Base-by-base conservation (phyloP, 1,140 invertebrate species). In the Diorhabda sublineata region DNA sequence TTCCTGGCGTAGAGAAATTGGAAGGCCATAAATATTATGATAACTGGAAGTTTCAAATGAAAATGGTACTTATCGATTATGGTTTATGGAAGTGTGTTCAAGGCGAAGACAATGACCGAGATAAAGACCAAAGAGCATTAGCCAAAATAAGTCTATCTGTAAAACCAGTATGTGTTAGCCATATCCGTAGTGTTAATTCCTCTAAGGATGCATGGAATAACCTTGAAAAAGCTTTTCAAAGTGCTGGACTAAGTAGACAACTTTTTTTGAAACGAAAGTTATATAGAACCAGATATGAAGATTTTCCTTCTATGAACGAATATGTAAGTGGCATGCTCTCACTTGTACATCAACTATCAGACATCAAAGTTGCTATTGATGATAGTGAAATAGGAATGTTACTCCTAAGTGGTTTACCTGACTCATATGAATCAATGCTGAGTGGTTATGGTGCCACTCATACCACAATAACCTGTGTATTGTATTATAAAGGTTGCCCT, bases 11-110 rank as follows among this genome's bases (percentile, higher is more conserved):
- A 56, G 52, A 56, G 52, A 56, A 56, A 56, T 56, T 56, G 6
- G 52, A 56, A 56, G 52, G 52, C 6, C 52, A 56, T n/a, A 56
- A 56, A 56, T 2, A 56, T 56, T 56, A 56, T 56, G 52, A 56
- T 56, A 56, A 56, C 52, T 56, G 52, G 52, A 56, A 56, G 52
- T 56, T 56, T 56, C 52, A 56, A n/a, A 56, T 56, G 52, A 7
- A n/a, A 26, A 26, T 26, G 26, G 26, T 26, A 26, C 26, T 26
- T 26, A 26, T 26, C 26, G 26, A 26, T 26, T 26, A 26, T 26
- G 26, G 26, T 26, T 26, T 26, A 26, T 26, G 26, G 26, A 26
- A 26, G 26, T 26, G 6, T 56, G 52, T 56, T 6, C 52, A 7
- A 7, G 52, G 52, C n/a, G 52, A 56, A 56, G 52, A 56, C 52